Evolutionary conservation across 2,113 vertebrate genomes (phyloP), one percentile per base, ranked within the genome.

Genomic region (Thalassoma bifasciatum): DNA sequence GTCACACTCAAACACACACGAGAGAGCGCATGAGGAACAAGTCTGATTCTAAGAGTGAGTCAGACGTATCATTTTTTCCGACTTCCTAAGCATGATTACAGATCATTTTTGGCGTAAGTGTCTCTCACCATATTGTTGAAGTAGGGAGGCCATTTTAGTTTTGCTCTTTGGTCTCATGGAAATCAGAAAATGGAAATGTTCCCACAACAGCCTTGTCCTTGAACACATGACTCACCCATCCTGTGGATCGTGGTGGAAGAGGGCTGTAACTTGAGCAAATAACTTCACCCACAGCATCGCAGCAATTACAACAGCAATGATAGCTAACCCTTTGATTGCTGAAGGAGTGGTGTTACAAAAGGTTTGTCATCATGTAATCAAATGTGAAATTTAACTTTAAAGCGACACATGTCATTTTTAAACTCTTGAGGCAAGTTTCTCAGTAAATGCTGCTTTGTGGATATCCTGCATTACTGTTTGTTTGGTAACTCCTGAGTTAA

Each of bases 181-280:
- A 92, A 90, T 90, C 78, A 91, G 90, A 92, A 91, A 91, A 91
- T 92, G 91, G 91, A 92, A 91, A 92, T 91, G 75, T 90, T 89
- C 89, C 86, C 91, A 91, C 87, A 89, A 83, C 86, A 88, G 81
- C 36, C 56, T 53, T 89, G 86, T 89, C 91, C 90, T 91, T 84
- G 86, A 91, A 82, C 83, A 72, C 81, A 90, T 91, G 92, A 93
- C 91, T 93, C 92, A 92, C 90, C 74, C 90, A 90, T 91, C 91
- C 92, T 93, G 88, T 85, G 75, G 77, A 88, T 89, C 90, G 54
- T 40, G 66, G 71, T 86, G 79, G 77, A 89, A 77, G 71, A 90
- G 85, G 77, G 75, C 76, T 88, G 88, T 88, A 88, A 92, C 83
- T 87, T 81, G 81, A 91, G 82, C 79, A 87, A 90, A 91, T 79